Percentiles rank a stretch among this genome's conserved stretches.
Evolutionary conservation across 1,140 invertebrate species (phyloP).

Genomic region (Drosophila neocordata): DNA sequence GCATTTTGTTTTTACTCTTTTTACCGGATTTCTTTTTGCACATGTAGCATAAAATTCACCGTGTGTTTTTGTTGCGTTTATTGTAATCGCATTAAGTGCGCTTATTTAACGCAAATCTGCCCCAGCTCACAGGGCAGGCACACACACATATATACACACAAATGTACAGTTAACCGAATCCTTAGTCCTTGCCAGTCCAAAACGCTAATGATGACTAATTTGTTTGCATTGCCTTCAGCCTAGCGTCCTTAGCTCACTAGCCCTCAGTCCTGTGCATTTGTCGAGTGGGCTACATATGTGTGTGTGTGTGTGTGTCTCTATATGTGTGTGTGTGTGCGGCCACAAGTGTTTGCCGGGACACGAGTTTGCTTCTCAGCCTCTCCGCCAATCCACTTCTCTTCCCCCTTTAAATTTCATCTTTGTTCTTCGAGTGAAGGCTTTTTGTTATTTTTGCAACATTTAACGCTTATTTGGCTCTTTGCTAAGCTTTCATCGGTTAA

Average conservation of each 20-base stretch:
- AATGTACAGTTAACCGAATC: conserved; percentile 8
- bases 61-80: conserved; percentile 54
- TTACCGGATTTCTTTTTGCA: background rate
- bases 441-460: conserved; percentile 80
- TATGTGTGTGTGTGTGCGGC: conserved; percentile 44
- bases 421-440: conserved; percentile 21
- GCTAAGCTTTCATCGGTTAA: conserved; percentile 63
- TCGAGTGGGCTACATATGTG: conserved; percentile 55
- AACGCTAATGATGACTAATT: conserved; percentile 80
- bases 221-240: conserved; percentile 65
- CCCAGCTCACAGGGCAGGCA: conserved; percentile 41
- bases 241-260: conserved; percentile 25
- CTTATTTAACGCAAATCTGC: conserved; percentile 81
- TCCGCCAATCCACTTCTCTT: background rate
- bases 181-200: conserved; percentile 50
- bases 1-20: background rate
- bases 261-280: background rate
- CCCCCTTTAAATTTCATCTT: conserved; percentile 7
- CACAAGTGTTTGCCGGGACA: conserved; percentile 68
- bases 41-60: background rate
- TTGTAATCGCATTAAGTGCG: conserved; percentile 81
- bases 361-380: conserved; percentile 4
- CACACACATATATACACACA: background rate
- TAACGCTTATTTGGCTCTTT: conserved; percentile 76
- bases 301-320: conserved; percentile 25